Percentiles rank a stretch among this genome's conserved stretches.
These are phyloP conservation scores for Gobio occitaniae DNA, from an alignment of 2,797 vertebrate genomes.

Conservation along the genomic window DNA sequence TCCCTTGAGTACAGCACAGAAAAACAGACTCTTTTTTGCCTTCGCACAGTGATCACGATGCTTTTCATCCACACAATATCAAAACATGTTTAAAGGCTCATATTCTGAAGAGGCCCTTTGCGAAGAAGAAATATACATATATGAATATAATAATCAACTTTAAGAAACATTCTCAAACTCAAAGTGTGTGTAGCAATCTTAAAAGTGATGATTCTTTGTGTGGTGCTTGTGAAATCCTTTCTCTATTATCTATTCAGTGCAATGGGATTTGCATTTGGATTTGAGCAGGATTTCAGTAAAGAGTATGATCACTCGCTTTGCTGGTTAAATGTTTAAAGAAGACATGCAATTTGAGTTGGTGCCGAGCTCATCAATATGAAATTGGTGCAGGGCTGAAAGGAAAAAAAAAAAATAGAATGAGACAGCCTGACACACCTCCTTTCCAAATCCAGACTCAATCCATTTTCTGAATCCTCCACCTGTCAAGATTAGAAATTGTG, in stretches of 20 bases:
- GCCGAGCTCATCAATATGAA: constrained; percentile 85
- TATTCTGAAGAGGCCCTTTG: not conserved
- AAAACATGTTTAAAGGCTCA: constrained; percentile 24
- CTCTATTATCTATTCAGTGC: constrained; percentile 72
- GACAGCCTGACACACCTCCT: constrained; percentile 69
- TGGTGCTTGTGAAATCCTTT: constrained; percentile 70
- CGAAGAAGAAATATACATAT: constrained; percentile 4
- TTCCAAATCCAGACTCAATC: constrained; percentile 71
- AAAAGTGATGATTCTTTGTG: constrained; percentile 53
- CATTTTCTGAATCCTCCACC: constrained; percentile 68
- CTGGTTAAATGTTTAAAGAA: constrained; percentile 84
- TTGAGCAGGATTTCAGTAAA: constrained; percentile 78
- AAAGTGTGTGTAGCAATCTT: constrained; percentile 29
- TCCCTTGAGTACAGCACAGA: constrained; percentile 13
- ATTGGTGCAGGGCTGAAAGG: constrained; percentile 74
- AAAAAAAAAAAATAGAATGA: constrained; percentile 72
- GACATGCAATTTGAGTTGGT: constrained; percentile 80
- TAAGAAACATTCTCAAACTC: constrained; percentile 40
- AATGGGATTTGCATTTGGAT: constrained; percentile 79
- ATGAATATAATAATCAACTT: constrained; percentile 40
- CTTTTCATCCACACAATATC: constrained; percentile 27
- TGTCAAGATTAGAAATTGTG: constrained; percentile 65
- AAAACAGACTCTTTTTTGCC: constrained; percentile 8
- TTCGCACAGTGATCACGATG: constrained; percentile 22
- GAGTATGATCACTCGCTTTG: constrained; percentile 80